Base-by-base conservation (phyloP, 2,797 vertebrate species). In the Stomatorhinus walkeri region DNA sequence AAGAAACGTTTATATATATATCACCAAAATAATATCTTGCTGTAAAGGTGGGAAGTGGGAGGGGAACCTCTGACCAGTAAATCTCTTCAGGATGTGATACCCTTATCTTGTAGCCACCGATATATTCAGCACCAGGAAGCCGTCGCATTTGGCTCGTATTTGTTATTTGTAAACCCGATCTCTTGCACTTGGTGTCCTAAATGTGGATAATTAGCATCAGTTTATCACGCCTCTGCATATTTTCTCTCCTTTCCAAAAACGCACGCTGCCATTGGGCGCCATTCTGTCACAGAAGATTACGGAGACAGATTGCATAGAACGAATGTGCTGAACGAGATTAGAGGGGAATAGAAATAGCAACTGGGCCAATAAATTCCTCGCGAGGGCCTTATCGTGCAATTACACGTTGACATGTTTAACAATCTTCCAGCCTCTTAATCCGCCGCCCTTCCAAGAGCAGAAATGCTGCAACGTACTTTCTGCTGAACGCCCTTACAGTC, bases 161-260 rank as follows among this genome's bases (percentile, higher is more conserved):
- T 95, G 95, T 95, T 96, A 96, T 97, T 97, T 96, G 96, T 96
- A 98, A 97, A 97, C 97, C 96, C 97, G 97, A 98, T 98, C 97
- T 97, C 95, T 97, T 97, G 97, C 97, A 97, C 97, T 97, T 94
- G 92, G 96, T 97, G 97, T 98, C 98, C 98, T 99, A 98, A 98
- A 98, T 97, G 97, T 96, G 97, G 97, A 98, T 98, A 99, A 99
- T 99, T 99, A 99, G 98, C 98, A 97, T 98, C 96, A 97, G 97
- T 99, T 99, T 99, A 99, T 99, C 98, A 97, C 96, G 96, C 96
- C 96, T 97, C 96, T 97, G 98, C 98, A 99, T 98, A 98, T 98
- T 99, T 98, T 95, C 96, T 96, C 96, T 94, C 93, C 96, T 96
- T 96, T 96, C 95, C 96, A 95, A 96, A 95, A 96, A 97, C 95